These are phyloP conservation scores for Clamator glandarius DNA, from an alignment of 2,797 vertebrate genomes.

Conservation along the genomic window DNA sequence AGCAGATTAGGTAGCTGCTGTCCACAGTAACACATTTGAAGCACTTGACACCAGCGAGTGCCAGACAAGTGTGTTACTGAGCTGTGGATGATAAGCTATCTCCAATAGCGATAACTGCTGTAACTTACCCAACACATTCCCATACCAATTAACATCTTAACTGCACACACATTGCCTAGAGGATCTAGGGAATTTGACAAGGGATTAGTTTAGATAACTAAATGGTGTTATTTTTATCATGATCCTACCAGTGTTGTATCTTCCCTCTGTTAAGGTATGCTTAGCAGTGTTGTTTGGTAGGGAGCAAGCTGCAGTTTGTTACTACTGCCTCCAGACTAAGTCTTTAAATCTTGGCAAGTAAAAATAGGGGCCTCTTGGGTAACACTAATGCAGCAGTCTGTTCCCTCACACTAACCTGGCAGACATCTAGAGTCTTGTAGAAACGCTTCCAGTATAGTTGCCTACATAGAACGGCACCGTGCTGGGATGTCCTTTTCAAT, in stretches of 20 bases:
- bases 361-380: neutral
- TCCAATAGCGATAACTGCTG: constrained; percentile 2
- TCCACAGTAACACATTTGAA: neutral
- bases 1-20: neutral
- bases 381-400: neutral
- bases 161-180: neutral
- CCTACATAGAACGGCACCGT: neutral
- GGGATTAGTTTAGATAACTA: constrained; percentile 64
- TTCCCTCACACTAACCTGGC: neutral
- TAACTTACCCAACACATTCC: constrained; percentile 7
- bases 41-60: neutral
- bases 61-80: neutral
- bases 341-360: neutral
- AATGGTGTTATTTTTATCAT: constrained; percentile 60
- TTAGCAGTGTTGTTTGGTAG: neutral
- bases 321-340: neutral
- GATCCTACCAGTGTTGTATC: neutral
- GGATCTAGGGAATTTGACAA: constrained; percentile 63
- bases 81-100: neutral
- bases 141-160: neutral
- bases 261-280: neutral
- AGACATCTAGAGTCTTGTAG: neutral
- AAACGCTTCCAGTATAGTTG: neutral
- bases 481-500: neutral
- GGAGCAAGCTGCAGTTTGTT: neutral